These are phyloP conservation scores for Urocyon cinereoargenteus DNA, from an alignment of 2,797 vertebrate species.

Conservation along the genomic window DNA sequence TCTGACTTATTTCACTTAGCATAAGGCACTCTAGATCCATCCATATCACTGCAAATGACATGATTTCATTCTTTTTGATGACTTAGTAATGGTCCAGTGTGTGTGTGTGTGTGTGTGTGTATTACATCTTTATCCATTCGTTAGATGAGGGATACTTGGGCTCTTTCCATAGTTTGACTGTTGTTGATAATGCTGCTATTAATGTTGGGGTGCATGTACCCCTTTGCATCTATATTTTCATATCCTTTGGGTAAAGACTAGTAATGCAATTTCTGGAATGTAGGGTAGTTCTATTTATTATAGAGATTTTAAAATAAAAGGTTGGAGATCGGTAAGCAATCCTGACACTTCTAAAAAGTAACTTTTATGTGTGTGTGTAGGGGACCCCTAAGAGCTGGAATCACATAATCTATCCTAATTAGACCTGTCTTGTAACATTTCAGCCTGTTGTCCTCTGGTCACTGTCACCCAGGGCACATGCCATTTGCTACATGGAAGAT, in stretches of 20 bases:
- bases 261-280: background rate
- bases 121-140: background rate
- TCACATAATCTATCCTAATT: background rate
- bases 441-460: background rate
- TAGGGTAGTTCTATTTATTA: background rate
- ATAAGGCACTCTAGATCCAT: background rate
- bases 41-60: background rate
- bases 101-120: background rate
- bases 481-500: background rate
- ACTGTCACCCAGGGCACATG: background rate
- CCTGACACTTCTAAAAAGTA: background rate
- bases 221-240: background rate
- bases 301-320: slow-evolving; percentile 23
- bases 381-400: background rate
- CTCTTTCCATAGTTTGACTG: background rate
- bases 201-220: background rate
- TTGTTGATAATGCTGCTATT: background rate
- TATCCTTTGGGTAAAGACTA: background rate
- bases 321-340: background rate
- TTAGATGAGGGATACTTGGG: background rate
- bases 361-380: background rate
- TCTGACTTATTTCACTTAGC: background rate
- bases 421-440: background rate
- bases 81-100: background rate
- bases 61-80: background rate